Evolutionary conservation across 1,140 invertebrate species (phyloP), one percentile per base, ranked within the genome.

Genomic region (Caenorhabditis remanei): DNA sequence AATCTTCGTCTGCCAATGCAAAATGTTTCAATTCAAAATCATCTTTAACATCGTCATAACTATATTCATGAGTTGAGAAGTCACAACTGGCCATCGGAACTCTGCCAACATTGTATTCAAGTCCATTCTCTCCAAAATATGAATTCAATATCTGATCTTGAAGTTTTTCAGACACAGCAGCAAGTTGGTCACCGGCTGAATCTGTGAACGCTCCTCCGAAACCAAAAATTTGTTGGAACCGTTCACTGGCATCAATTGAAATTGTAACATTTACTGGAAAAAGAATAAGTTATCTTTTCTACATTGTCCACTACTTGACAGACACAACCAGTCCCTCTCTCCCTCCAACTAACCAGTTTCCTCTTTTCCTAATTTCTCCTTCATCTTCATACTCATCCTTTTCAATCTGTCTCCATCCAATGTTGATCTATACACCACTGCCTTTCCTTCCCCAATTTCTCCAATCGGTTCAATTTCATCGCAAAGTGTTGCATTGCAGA

Each of bases 41-140:
- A 7, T 79, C 84, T 3, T 21, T 4, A 40, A 32, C 21, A 41
- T 88, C 87, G 24, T 61, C 75, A 67, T 88, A 88, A 24, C 83
- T 85, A 40, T 88, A 88, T 63, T 85, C 83, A 24, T 61, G 83
- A 24, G 93, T 94, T 0, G 95, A 96, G 92, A 96, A 96, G 93
- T 97, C 96, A 89, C 94, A 95, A 24, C 96, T 96, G n/a, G 94
- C 96, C 58, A 97, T 96, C 0, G 96, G 95, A 2, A 96, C 94
- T 71, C 96, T 92, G n/a, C 95, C 95, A 84, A 96, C 91, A 87
- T 94, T 95, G 92, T 96, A 97, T 88, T 95, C 95, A 86, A 96
- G 92, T 14, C 96, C 90, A 83, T 71, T 84, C 32, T 50, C 41
- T 16, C 89, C 89, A 88, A 91, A 93, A 65, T 93, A 93, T 9